Base-by-base conservation (phyloP, 2,113 vertebrate species). In the Porphyrio hochstetteri region DNA sequence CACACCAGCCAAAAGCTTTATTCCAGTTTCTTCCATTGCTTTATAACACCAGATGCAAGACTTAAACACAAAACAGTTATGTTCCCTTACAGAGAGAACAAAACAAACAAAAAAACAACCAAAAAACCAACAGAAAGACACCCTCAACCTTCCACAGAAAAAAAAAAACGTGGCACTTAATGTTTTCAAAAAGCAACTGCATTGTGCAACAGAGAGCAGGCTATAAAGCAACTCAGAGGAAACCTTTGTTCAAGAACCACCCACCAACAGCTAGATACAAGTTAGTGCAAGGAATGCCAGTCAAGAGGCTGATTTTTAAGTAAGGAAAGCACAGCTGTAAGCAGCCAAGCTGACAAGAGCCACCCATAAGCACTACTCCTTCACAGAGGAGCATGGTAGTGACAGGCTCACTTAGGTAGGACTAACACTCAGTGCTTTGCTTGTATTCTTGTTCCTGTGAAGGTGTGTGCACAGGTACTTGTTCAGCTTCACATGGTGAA, bases 1-100 rank as follows among this genome's bases (percentile, higher is more conserved):
- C 36, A 35, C 64, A 53, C 44, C 59, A 93, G 27, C 11, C 33
- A 63, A 90, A 91, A 36, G 17, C 44, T 97, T 97, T 97, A 97
- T 96, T 97, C 28, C 31, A 81, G 42, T 29, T 86, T 86, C 28
- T 87, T 93, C 44, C 59, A 40, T 50, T 82, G 77, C 65, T 94
- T 85, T 72, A 4, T 9, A 82, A 85, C 36, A 89, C 8, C 11
- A 82, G 64, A 40, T 69, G 8, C 50, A 82, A 69, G 28, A 80
- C 27, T 74, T 60, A 17, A 90, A 83, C n/a, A 16, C 36, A 75
- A 82, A 75, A 31, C 48, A 87, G 53, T 19, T n/a, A 2, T 29
- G 33, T 17, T 71, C 9, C n/a, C 14, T 18, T 67, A 44, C 11
- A 40, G 27, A 59, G 24, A 35, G 82, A 68, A 44, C 16, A 21